Base-by-base conservation (phyloP, 2,113 vertebrate genomes). In the Lagopus muta region DNA sequence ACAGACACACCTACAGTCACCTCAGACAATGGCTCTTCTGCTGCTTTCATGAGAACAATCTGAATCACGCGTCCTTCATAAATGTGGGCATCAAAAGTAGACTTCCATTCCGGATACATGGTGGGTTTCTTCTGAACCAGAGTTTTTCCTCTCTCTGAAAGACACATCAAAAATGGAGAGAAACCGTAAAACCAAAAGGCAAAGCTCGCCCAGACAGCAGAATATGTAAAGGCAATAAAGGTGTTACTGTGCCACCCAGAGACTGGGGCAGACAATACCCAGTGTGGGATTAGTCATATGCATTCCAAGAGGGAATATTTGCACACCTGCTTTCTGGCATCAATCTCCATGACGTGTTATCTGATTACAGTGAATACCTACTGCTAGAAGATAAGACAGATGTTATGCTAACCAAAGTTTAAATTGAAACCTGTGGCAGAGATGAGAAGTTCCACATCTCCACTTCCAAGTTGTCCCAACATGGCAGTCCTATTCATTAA, bases 41-140 rank as follows among this genome's bases (percentile, higher is more conserved):
- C 98, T 0, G 99, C 99, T 85, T 98, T 98, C 99, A 99, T 99
- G 94, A 99, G 98, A 75, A 99, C 97, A 11, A 99, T 98, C 97
- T 99, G 99, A 60, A 99, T 98, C 64, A 99, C 99, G 0, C 99
- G 98, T 11, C 99, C 99, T 94, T 99, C 99, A 0, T 99, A 99
- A 95, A 99, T 99, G 96, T 99, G 99, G 13, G 99, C 99, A 0
- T 99, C 99, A 32, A 99, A 99, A 5, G 98, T 96, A 2, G 99
- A 98, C 87, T 99, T 99, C 99, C 99, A 99, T 36, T 99, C 99
- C 0, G 99, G 99, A 71, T 99, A 99, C 99, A 99, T 99, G 70
- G 99, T 99, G 18, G 99, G 99, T 82, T 99, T 99, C 97, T 95
- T 98, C 97, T 99, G 99, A 48, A 99, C 97, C 83, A 99, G 97